Conservation (phyloP, 2,888 invertebrate species). For the Julus scandinavius region DNA sequence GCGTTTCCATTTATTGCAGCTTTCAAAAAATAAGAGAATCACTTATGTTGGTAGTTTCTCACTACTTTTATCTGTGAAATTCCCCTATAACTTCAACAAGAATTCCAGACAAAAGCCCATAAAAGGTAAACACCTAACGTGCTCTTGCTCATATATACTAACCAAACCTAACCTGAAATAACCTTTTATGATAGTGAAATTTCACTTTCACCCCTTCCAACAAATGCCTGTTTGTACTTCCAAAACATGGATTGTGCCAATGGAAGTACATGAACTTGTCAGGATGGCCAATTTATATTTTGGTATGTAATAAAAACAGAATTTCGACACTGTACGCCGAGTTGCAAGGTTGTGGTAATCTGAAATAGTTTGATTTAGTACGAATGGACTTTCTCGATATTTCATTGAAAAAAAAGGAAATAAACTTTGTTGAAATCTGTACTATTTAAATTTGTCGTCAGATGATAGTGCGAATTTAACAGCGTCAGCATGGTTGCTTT, state of each 20-base stretch:
- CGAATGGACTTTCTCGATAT: too few species aligned
- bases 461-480: neutral
- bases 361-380: too few species aligned
- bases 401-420: too few species aligned
- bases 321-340: neutral
- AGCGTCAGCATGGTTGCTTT: neutral
- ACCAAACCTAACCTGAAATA: too few species aligned
- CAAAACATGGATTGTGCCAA: neutral
- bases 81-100: neutral
- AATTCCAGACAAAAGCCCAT: too few species aligned
- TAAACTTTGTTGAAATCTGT: too few species aligned
- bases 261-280: neutral
- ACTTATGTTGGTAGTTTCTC: neutral
- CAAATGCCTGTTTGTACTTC: neutral
- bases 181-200: too few species aligned
- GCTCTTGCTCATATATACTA: too few species aligned
- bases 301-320: neutral
- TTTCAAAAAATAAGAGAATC: neutral
- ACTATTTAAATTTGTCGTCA: too few species aligned
- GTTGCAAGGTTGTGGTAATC: neutral
- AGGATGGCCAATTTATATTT: neutral
- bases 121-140: too few species aligned
- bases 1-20: neutral
- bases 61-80: neutral
- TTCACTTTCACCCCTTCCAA: neutral